Base-by-base conservation (phyloP, 1,140 invertebrate genomes). In the Eulimnadia texana region DNA sequence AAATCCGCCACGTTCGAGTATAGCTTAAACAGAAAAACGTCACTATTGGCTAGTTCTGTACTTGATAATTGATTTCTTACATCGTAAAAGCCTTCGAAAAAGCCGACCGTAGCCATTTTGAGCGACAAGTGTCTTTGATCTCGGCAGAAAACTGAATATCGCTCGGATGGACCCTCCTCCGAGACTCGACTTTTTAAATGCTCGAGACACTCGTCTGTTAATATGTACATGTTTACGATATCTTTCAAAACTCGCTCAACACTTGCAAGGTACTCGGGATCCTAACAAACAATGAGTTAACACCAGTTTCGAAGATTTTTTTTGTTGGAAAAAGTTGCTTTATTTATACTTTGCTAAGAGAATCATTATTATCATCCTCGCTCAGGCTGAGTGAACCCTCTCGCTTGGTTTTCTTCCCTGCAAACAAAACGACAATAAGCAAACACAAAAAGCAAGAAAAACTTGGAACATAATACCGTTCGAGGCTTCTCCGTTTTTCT, bases 1-100 rank as follows among this genome's bases (percentile, higher is more conserved):
- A 57, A 57, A 16, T 57, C 27, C 20, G 55, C 55, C 55, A 57
- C 2, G 9, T 57, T 57, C 10, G 27, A 29, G 55, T 57, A 57
- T 3, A 29, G 28, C 55, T 57, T 22, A 33, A 52, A 52, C 33
- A 42, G 6, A 42, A 9, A 6, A 42, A 9, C 33, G 33, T 42
- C 6, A 42, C 6, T 42, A 9, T 42, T 16, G 33, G 6, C 16
- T 52, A 11, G 9, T 52, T 52, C 20, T n/a, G 9, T 52, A 0
- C 0, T 29, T n/a, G 28, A 28, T 6, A 28, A 56, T 56, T 56
- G 54, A 24, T 3, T 24, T 24, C 54, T n/a, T 25, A 56, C 2
- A 24, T 11, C 13, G 11, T 13, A 56, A 19, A 27, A 27, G 24
- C 54, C 24, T 56, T 27, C 24, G 2, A 56, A 24, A 56, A 25